Percentiles rank a stretch among this genome's conserved stretches.
These are phyloP conservation scores for Zelleria hepariella DNA, from an alignment of 2,888 invertebrate genomes.

Conservation along the genomic window DNA sequence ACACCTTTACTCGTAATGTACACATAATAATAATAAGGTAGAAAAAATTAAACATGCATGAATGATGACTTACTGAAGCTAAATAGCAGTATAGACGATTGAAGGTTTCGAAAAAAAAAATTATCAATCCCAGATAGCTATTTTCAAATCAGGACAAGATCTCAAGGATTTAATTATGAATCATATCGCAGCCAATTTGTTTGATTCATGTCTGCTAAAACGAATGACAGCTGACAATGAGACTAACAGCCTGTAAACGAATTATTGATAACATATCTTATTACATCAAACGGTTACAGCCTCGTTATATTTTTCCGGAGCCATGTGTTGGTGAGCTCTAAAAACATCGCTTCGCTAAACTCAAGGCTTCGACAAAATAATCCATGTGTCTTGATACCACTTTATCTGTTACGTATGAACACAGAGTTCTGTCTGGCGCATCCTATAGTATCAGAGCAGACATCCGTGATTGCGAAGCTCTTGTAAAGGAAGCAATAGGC, in stretches of 20 bases:
- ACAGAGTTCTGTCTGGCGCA: not conserved
- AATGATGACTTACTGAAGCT: no score
- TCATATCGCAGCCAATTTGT: constrained; percentile 28
- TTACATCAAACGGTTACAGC: not conserved
- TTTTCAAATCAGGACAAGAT: not conserved
- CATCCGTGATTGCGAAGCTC: not conserved
- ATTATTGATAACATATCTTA: not conserved
- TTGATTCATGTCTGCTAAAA: constrained; percentile 36
- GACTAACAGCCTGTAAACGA: constrained; percentile 12
- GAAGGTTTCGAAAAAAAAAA: not conserved
- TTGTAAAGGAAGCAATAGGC: not conserved
- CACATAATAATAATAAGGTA: no score
- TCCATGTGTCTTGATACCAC: no score
- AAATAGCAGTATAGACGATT: no score
- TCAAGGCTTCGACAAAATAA: no score
- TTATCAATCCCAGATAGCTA: not conserved
- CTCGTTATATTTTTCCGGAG: not conserved
- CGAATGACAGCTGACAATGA: constrained; percentile 43
- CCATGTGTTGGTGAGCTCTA: no score
- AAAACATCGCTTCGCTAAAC: no score
- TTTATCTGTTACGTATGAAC: no score
- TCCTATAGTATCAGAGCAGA: not conserved
- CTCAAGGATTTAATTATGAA: constrained; percentile 31
- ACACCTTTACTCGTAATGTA: no score
- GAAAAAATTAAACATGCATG: no score